These are phyloP conservation scores for Pseudotriccus pelzelni DNA, from an alignment of 2,797 vertebrate species.

Conservation along the genomic window DNA sequence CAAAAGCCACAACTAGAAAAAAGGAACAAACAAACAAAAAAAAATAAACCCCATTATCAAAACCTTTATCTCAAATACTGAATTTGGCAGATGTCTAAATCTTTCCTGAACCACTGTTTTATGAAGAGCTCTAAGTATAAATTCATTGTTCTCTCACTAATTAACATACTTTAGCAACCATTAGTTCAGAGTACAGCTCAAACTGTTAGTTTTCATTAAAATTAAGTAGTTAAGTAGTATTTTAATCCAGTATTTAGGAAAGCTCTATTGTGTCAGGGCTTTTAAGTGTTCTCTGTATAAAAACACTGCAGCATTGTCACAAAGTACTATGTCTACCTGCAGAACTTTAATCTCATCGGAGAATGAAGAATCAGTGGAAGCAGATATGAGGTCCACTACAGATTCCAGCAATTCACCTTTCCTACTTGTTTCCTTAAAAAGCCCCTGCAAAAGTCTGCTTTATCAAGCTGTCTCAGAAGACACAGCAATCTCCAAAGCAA, in stretches of 20 bases:
- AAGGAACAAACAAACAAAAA: constrained; percentile 11
- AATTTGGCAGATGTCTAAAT: background rate
- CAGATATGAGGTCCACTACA: background rate
- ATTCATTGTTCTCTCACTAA: background rate
- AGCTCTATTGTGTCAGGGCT: background rate
- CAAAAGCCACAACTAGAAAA: constrained; percentile 60
- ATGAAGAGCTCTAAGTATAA: background rate
- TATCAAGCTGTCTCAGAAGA: background rate
- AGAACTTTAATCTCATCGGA: background rate
- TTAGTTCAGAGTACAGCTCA: constrained; percentile 38
- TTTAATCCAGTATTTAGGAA: constrained; percentile 4
- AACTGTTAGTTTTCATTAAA: constrained; percentile 40
- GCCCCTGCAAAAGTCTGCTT: background rate
- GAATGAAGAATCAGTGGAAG: constrained; percentile 3
- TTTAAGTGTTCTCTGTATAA: background rate
- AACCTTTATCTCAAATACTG: background rate
- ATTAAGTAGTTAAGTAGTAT: background rate
- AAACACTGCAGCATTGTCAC: background rate
- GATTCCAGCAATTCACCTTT: background rate
- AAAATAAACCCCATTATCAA: background rate
- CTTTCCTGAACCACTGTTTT: background rate
- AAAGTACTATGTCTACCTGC: background rate
- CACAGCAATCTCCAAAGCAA: background rate
- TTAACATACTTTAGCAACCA: constrained; percentile 14
- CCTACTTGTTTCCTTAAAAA: background rate